These are phyloP conservation scores for Microcebus griseorufus DNA, from an alignment of 2,113 vertebrate species.

Conservation along the genomic window DNA sequence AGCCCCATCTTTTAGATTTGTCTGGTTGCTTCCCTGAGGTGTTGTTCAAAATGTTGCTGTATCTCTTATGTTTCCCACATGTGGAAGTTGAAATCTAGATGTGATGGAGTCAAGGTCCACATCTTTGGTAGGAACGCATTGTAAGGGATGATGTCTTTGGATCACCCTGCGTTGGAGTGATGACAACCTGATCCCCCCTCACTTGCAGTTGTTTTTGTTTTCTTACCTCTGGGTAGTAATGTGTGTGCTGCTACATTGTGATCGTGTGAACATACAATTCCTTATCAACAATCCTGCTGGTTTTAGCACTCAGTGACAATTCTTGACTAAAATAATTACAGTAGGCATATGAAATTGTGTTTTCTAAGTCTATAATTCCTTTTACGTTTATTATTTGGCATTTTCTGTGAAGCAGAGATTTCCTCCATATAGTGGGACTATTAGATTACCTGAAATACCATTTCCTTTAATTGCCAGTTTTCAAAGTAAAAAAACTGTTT, in stretches of 20 bases:
- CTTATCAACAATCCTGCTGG: not conserved
- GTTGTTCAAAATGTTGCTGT: not conserved
- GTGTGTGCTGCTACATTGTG: not conserved
- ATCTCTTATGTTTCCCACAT: not conserved
- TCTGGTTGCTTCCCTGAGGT: not conserved
- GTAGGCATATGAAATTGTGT: not conserved
- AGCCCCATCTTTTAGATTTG: too few relatives aligned
- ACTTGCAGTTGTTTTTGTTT: not conserved
- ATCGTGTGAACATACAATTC: not conserved
- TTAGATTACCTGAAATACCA: not conserved
- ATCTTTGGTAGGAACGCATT: not conserved
- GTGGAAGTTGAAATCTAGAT: not conserved
- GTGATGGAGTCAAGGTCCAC: not conserved
- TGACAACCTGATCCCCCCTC: rapidly evolving
- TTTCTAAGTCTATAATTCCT: not conserved
- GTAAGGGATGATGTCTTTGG: not conserved
- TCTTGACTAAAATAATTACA: not conserved
- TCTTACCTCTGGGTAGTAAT: not conserved
- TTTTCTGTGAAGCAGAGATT: not conserved
- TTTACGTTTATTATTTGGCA: not conserved
- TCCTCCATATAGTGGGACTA: not conserved
- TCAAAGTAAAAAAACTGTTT: not conserved
- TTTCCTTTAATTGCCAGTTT: not conserved
- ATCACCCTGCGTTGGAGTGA: too few relatives aligned
- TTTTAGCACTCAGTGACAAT: not conserved